These are phyloP conservation scores for Drosophila subquinaria DNA, from an alignment of 2,888 invertebrate genomes.

Conservation along the genomic window DNA sequence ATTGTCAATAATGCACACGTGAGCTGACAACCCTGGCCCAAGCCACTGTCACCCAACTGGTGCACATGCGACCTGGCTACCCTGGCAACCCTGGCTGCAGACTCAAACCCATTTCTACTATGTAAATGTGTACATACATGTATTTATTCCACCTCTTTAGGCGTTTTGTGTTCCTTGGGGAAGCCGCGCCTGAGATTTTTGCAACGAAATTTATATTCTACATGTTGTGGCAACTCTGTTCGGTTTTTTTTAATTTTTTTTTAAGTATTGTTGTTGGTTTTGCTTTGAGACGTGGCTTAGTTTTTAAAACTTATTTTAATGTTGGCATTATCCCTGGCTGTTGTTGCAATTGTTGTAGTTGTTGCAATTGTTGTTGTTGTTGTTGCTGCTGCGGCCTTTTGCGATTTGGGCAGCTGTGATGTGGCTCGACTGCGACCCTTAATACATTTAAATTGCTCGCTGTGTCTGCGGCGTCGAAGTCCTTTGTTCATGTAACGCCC, in stretches of 20 bases:
- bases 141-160: neutral
- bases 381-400: constrained; percentile 36
- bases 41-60: neutral
- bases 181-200: constrained; percentile 60
- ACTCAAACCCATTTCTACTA: too few species aligned
- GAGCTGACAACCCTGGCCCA: constrained; percentile 30
- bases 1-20: constrained; percentile 3
- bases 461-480: constrained; percentile 36
- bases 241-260: constrained; percentile 27
- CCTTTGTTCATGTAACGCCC: constrained; percentile 45
- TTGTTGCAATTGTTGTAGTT: constrained; percentile 28
- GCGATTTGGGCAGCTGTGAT: constrained; percentile 54
- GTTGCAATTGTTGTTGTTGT: constrained; percentile 18
- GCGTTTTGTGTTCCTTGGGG: constrained; percentile 53
- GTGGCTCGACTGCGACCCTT: constrained; percentile 44
- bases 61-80: constrained; percentile 28
- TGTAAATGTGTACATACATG: too few species aligned
- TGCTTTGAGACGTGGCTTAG: constrained; percentile 43
- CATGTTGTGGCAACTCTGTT: constrained; percentile 41
- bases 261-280: constrained; percentile 35
- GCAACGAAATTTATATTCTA: constrained; percentile 68
- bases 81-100: constrained; percentile 10
- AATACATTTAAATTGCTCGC: constrained; percentile 67
- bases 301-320: constrained; percentile 70
- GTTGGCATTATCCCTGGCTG: constrained; percentile 46